Conservation (phyloP, 1,140 invertebrate species). For the Mercenaria mercenaria region DNA sequence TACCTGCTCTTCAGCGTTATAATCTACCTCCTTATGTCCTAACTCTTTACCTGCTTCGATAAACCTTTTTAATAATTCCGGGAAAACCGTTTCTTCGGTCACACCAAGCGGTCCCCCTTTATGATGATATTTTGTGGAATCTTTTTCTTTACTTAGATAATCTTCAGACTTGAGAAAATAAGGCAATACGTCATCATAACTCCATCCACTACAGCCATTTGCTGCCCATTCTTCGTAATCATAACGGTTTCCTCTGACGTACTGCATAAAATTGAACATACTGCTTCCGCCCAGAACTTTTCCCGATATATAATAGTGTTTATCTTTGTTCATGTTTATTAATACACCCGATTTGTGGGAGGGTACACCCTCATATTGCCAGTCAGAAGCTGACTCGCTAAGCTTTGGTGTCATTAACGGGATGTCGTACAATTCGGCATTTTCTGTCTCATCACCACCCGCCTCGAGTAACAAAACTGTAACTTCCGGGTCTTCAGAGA, state of each 20-base stretch:
- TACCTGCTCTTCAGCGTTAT: constrained; percentile 38
- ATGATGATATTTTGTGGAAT: constrained; percentile 35
- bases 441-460: too few relatives aligned
- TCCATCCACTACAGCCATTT: too few relatives aligned
- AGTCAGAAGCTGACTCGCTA: not conserved
- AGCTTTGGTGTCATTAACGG: not conserved
- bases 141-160: not conserved
- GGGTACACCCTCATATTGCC: not conserved
- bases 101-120: constrained; percentile 37
- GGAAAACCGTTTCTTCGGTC: not conserved
- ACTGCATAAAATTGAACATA: constrained; percentile 21
- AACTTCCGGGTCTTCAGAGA: too few relatives aligned
- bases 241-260: constrained; percentile 88
- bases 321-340: too few relatives aligned
- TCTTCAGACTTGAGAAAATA: too few relatives aligned
- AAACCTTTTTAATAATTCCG: too few relatives aligned
- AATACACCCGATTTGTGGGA: too few relatives aligned
- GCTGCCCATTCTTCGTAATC: too few relatives aligned
- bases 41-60: too few relatives aligned
- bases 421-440: constrained; percentile 88
- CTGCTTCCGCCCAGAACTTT: constrained; percentile 86
- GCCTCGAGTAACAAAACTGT: too few relatives aligned
- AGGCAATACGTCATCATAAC: too few relatives aligned
- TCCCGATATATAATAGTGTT: not conserved
- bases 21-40: constrained; percentile 84